A percentile compares a stretch with the other conserved stretches of the same genome.
phyloP scores from a whole-genome alignment of 2,888 invertebrate genomes.

The Acleris cristana region DNA sequence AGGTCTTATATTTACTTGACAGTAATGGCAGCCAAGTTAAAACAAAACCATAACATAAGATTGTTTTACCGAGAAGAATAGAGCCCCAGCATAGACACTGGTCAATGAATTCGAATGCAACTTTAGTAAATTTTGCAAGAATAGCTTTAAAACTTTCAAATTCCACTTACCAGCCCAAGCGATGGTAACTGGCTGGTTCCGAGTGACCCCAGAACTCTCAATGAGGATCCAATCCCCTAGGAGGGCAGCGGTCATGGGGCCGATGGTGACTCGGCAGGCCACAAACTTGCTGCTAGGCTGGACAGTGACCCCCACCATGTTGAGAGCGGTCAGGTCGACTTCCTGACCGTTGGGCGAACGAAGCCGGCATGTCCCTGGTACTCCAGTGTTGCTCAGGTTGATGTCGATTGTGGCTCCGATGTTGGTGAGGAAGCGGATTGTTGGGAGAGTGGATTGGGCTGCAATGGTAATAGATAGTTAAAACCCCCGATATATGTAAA shows the following conservation, averaged over 20 bases:
- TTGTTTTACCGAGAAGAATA: too few species aligned
- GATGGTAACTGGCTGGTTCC: slow-evolving; percentile 28
- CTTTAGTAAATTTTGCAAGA: too few species aligned
- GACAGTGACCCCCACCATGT: slow-evolving; percentile 23
- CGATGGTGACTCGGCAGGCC: slow-evolving; percentile 35
- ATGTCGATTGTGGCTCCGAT: slow-evolving; percentile 30
- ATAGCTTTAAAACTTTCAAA: too few species aligned
- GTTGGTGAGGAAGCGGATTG: slow-evolving; percentile 26
- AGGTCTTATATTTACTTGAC: too few species aligned
- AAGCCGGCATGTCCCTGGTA: slow-evolving; percentile 23
- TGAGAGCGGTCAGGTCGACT: slow-evolving; percentile 19
- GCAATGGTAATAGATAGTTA: not conserved
- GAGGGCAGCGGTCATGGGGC: slow-evolving; percentile 32
- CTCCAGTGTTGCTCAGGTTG: slow-evolving; percentile 27
- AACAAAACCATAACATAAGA: too few species aligned
- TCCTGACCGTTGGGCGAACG: slow-evolving; percentile 19
- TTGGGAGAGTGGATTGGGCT: slow-evolving; percentile 26
- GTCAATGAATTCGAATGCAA: too few species aligned
- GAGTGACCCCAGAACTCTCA: slow-evolving; percentile 17
- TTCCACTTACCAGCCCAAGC: slow-evolving; percentile 26
- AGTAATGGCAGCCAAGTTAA: too few species aligned
- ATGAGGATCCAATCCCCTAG: slow-evolving; percentile 34
- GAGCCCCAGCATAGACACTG: too few species aligned
- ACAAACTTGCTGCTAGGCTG: slow-evolving; percentile 29
- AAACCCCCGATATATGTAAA: too few species aligned